Conservation (phyloP, 2,797 vertebrate species). For the Xyrichtys novacula region DNA sequence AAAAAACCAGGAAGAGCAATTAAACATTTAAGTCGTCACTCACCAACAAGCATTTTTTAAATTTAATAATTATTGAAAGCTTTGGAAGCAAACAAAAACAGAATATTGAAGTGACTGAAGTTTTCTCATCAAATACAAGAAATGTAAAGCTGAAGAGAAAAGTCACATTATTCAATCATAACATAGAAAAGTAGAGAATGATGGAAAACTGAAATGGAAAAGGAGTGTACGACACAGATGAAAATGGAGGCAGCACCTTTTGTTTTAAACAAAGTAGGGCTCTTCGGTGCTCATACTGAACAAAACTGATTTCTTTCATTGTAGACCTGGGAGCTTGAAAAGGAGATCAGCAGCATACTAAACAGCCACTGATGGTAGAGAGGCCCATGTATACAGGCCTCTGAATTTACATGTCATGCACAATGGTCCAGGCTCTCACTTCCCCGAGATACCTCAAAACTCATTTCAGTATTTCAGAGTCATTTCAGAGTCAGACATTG, state of each 20-base stretch:
- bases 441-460: slow-evolving; percentile 1
- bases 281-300: slow-evolving; percentile 30
- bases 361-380: slow-evolving; percentile 23
- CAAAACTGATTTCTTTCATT: slow-evolving; percentile 33
- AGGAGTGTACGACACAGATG: slow-evolving; percentile 10
- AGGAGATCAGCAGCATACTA: slow-evolving; percentile 49
- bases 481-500: not conserved
- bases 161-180: no score
- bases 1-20: not conserved
- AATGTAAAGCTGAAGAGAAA: no score
- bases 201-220: not conserved
- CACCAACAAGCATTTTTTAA: no score
- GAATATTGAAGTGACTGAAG: no score
- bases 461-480: slow-evolving; percentile 13
- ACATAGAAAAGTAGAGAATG: not conserved
- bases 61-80: no score
- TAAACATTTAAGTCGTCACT: not conserved
- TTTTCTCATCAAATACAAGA: no score
- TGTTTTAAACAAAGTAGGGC: slow-evolving; percentile 52
- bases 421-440: not conserved
- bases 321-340: slow-evolving; percentile 17
- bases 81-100: no score
- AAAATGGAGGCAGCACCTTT: slow-evolving; percentile 17
- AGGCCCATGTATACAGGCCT: not conserved
- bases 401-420: slow-evolving; percentile 6